Conservation (phyloP, 2,113 vertebrate genomes). For the Lophochroa leadbeateri region DNA sequence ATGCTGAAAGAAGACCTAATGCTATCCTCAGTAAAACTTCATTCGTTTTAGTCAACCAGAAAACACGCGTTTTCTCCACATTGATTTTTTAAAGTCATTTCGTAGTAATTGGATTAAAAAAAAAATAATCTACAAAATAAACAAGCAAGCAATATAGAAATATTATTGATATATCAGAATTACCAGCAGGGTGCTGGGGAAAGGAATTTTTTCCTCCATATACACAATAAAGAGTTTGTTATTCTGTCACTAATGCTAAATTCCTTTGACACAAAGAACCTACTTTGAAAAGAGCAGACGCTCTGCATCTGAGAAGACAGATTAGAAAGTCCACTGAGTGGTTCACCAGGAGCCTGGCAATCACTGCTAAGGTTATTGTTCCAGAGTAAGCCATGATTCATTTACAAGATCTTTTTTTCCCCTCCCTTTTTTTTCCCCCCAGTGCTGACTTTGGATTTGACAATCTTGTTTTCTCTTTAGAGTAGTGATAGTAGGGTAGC, state of each 20-base stretch:
- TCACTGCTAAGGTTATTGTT: not conserved
- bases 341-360: not conserved
- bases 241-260: not conserved
- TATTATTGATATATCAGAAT: not conserved
- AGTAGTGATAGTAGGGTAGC: not conserved
- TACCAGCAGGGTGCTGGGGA: not conserved
- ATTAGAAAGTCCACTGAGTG: not conserved
- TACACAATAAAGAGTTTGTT: not conserved
- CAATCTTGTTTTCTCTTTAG: not conserved
- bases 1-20: not conserved
- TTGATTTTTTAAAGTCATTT: not conserved
- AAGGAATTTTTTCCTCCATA: not conserved
- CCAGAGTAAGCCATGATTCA: conserved; percentile 3
- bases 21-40: not conserved
- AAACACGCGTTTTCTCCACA: not conserved
- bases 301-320: not conserved
- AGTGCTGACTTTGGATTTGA: conserved; percentile 32
- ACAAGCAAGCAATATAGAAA: not conserved
- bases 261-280: not conserved
- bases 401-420: not conserved
- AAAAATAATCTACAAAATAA: not conserved
- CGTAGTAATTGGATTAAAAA: not conserved
- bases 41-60: not conserved
- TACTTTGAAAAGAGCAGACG: not conserved
- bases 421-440: not conserved